These are phyloP conservation scores for Microtus richardsoni DNA, from an alignment of 2,113 vertebrate species.

Conservation along the genomic window DNA sequence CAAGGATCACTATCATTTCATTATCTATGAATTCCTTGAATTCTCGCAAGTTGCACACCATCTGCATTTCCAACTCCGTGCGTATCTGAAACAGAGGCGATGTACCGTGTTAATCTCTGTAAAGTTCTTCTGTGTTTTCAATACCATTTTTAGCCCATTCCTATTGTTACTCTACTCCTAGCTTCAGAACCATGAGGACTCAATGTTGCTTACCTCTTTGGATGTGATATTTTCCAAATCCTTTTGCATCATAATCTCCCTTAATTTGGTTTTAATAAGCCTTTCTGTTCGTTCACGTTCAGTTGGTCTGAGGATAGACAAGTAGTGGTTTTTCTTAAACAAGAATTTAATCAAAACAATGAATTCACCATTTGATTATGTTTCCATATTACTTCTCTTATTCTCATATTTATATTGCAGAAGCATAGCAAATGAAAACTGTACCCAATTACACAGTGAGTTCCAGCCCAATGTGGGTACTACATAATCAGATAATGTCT, in stretches of 20 bases:
- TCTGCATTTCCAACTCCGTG: conserved; percentile 98
- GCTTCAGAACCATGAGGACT: not conserved
- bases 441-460: not conserved
- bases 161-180: not conserved
- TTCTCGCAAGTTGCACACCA: conserved; percentile 97
- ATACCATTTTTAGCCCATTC: not conserved
- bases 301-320: conserved; percentile 91
- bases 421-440: conserved; percentile 29
- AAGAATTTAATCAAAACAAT: conserved; percentile 42
- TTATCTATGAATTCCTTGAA: conserved; percentile 99
- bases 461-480: not conserved
- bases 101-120: not conserved
- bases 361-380: conserved; percentile 25
- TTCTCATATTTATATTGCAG: conserved; percentile 38
- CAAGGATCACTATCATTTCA: conserved; percentile 98
- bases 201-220: conserved; percentile 92
- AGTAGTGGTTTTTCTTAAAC: conserved; percentile 61
- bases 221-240: conserved; percentile 99
- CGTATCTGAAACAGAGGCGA: conserved; percentile 90
- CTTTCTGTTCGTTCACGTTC: conserved; percentile 96
- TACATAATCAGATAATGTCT: not conserved
- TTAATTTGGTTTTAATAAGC: conserved; percentile 95
- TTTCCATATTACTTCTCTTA: conserved; percentile 52
- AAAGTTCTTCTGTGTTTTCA: conserved; percentile 16
- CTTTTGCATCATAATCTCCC: conserved; percentile 99